Evolutionary conservation across 92 coral and sea anemone species (phyloP).

Genomic region (Porites cylindrica): DNA sequence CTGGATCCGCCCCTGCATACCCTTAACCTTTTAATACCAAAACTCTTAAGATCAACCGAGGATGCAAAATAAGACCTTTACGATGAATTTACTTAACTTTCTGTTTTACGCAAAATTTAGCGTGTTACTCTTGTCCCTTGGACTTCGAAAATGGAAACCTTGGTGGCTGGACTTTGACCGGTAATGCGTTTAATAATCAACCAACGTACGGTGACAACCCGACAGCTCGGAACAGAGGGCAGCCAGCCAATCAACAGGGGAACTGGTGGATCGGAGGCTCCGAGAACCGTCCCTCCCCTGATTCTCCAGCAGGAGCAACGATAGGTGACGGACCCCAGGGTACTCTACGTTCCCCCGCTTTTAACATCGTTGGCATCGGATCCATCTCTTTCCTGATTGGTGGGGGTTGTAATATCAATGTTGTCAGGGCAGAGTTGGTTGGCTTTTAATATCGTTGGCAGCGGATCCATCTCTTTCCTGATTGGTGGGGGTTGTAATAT

Average conservation of each 20-base stretch:
- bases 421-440: too few species aligned
- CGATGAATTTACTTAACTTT: too few species aligned
- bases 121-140: background rate
- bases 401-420: slow-evolving; percentile 62
- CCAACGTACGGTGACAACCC: background rate
- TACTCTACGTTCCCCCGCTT: background rate
- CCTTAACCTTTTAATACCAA: too few species aligned
- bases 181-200: background rate
- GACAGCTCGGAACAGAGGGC: background rate
- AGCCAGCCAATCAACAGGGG: background rate
- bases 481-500: too few species aligned
- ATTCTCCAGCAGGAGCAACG: background rate
- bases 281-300: background rate
- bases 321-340: slow-evolving; percentile 4
- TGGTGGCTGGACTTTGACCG: background rate
- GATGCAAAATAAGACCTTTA: too few species aligned
- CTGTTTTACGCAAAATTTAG: background rate
- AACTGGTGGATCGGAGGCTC: background rate
- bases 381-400: slow-evolving; percentile 59
- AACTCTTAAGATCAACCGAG: too few species aligned
- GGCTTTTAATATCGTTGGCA: too few species aligned
- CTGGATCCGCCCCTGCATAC: too few species aligned
- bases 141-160: background rate
- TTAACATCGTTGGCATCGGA: slow-evolving; percentile 10
- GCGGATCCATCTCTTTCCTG: too few species aligned